Percentiles rank a stretch among this genome's conserved stretches.
Conservation (phyloP, 2,113 vertebrate species). For the Antennarius striatus region DNA sequence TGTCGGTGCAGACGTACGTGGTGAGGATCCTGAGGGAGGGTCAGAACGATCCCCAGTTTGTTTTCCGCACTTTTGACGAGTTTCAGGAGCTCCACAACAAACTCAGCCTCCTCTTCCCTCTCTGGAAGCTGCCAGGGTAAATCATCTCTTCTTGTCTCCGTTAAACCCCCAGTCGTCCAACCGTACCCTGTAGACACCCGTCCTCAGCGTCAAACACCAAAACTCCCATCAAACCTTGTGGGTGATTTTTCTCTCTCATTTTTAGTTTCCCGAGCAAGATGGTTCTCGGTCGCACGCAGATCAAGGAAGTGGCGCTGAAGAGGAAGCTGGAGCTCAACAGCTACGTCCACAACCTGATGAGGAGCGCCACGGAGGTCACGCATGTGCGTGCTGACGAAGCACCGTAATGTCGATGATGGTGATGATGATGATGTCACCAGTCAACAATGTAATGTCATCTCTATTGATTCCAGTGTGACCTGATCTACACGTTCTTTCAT, state of each 20-base stretch:
- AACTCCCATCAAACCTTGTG: constrained; percentile 1
- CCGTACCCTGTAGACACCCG: background rate
- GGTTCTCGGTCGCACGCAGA: constrained; percentile 95
- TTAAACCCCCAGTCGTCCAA: too few species aligned
- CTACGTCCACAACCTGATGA: constrained; percentile 95
- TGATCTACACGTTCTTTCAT: constrained; percentile 98
- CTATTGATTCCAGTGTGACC: constrained; percentile 85
- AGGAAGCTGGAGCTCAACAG: constrained; percentile 95
- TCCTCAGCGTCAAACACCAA: background rate
- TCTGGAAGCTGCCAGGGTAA: constrained; percentile 97
- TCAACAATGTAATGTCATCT: background rate
- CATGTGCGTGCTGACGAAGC: constrained; percentile 80
- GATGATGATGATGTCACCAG: background rate
- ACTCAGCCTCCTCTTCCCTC: constrained; percentile 92
- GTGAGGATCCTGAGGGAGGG: constrained; percentile 92
- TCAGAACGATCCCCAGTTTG: constrained; percentile 89
- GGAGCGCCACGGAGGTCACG: constrained; percentile 88
- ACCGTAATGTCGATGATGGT: too few species aligned
- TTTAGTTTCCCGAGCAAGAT: constrained; percentile 93
- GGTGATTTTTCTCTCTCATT: background rate
- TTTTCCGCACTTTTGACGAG: constrained; percentile 98
- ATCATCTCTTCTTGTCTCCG: background rate
- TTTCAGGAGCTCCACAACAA: constrained; percentile 99
- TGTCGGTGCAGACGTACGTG: constrained; percentile 87
- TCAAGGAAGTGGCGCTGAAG: constrained; percentile 97